A percentile compares a stretch with the other conserved stretches of the same genome.
Evolutionary conservation across 2,113 vertebrate genomes (phyloP).

Genomic region (Speoplatyrhinus poulsoni): DNA sequence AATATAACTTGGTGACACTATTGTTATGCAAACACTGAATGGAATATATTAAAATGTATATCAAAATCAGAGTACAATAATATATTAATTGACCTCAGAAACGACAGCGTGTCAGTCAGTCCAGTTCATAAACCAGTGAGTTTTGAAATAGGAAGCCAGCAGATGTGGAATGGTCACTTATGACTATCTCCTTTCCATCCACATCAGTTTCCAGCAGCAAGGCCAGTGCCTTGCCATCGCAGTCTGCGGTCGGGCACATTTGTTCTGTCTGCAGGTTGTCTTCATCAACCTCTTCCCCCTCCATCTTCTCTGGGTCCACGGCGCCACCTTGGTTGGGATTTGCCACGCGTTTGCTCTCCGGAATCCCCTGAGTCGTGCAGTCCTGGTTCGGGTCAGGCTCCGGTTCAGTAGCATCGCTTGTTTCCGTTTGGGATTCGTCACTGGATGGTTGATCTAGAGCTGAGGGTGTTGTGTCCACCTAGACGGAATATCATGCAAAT

Average conservation of each 20-base stretch:
- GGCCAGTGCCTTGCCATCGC: neutral
- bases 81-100: no score
- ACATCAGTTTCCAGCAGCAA: constrained; percentile 72
- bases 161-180: constrained; percentile 78
- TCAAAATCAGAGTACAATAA: no score
- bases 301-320: neutral
- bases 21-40: no score
- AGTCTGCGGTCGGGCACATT: neutral
- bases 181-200: constrained; percentile 73
- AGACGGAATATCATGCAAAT: neutral
- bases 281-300: constrained; percentile 28
- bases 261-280: constrained; percentile 18
- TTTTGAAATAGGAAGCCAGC: constrained; percentile 83
- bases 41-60: no score
- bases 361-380: neutral
- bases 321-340: neutral
- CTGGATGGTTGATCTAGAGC: neutral
- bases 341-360: neutral
- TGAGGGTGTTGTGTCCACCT: constrained; percentile 30
- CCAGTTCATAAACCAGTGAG: constrained; percentile 83
- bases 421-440: constrained; percentile 1
- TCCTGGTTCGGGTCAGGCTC: neutral
- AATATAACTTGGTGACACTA: no score
- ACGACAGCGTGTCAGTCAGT: constrained; percentile 64
- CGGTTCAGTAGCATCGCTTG: neutral